phyloP scores from a whole-genome alignment of 2,888 invertebrate genomes.

The Ophion ventricosus region DNA sequence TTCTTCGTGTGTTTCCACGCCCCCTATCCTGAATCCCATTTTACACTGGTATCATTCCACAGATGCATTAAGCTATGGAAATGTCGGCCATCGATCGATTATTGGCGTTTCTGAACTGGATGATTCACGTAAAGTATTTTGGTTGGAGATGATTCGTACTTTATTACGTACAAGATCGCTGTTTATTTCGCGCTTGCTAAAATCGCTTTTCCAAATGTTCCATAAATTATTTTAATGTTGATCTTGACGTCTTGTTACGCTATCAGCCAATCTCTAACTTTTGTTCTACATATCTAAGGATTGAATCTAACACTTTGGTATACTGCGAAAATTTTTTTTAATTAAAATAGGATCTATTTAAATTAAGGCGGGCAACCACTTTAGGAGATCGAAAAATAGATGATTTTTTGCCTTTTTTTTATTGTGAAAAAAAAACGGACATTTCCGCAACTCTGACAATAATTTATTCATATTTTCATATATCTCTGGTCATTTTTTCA shows the following conservation, averaged over 20 bases:
- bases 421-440: no score
- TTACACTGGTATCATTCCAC: slow-evolving; percentile 22
- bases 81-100: slow-evolving; percentile 29
- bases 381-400: no score
- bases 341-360: no score
- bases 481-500: no score
- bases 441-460: no score
- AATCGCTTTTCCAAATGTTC: background rate
- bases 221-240: background rate
- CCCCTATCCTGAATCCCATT: background rate
- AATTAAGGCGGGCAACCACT: no score
- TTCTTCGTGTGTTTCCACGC: slow-evolving; percentile 1
- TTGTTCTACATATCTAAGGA: no score
- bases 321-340: no score
- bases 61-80: slow-evolving; percentile 21
- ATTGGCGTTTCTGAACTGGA: slow-evolving; percentile 17
- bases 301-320: no score
- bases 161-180: background rate
- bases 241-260: background rate
- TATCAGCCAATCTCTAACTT: background rate
- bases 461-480: no score
- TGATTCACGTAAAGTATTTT: slow-evolving; percentile 1
- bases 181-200: background rate
- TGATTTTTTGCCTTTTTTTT: no score
- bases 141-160: background rate